Evolutionary conservation across 1,140 invertebrate species (phyloP).

Genomic region (Eufriesea mexicana): DNA sequence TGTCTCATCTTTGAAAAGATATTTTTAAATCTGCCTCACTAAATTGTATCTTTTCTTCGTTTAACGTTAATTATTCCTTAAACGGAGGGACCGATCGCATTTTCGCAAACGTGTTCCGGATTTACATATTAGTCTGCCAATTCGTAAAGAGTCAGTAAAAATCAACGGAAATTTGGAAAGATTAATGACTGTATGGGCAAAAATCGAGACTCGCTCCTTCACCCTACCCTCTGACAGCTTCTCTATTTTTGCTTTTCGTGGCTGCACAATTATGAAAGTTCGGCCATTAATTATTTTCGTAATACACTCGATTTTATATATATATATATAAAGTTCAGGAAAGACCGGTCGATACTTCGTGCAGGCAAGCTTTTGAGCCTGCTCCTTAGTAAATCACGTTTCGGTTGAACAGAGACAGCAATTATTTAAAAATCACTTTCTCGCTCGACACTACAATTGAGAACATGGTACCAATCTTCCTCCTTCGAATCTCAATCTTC

Average conservation of each 20-base stretch:
- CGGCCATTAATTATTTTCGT: slow-evolving; percentile 61
- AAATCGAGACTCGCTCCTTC: slow-evolving; percentile 3
- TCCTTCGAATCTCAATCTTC: slow-evolving; percentile 63
- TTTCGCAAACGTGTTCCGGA: not conserved
- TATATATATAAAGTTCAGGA: not conserved
- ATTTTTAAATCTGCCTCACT: too few species aligned
- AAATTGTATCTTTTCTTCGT: too few species aligned
- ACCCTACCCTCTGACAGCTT: not conserved
- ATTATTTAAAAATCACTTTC: slow-evolving; percentile 67
- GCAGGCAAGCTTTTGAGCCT: slow-evolving; percentile 15
- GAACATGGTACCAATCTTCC: slow-evolving; percentile 57
- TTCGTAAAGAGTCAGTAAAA: not conserved
- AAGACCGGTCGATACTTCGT: slow-evolving; percentile 49
- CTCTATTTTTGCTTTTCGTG: slow-evolving; percentile 47
- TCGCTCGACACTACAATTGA: not conserved
- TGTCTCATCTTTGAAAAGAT: too few species aligned
- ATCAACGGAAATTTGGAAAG: slow-evolving; percentile 36
- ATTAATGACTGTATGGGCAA: slow-evolving; percentile 43
- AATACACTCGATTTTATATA: slow-evolving; percentile 59
- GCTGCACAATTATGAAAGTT: slow-evolving; percentile 59
- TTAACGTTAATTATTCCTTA: too few species aligned
- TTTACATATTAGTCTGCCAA: not conserved
- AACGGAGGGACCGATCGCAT: not conserved
- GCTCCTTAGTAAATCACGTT: slow-evolving; percentile 57
- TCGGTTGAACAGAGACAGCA: slow-evolving; percentile 23